Evolutionary conservation across 1,140 invertebrate species (phyloP).

Genomic region (Pachypsylla venusta): DNA sequence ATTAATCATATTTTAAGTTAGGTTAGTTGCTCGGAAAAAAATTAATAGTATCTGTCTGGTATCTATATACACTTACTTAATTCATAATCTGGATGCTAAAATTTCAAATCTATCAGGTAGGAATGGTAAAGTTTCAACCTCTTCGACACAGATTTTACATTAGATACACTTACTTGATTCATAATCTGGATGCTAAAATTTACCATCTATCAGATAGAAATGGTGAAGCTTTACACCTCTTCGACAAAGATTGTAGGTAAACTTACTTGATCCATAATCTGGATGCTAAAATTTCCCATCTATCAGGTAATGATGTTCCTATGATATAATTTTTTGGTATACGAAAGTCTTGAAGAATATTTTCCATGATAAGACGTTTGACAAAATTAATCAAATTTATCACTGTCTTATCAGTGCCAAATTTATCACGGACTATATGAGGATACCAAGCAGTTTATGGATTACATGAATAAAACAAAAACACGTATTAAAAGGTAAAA

Average conservation of each 20-base stretch:
- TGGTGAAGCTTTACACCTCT: background rate
- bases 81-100: background rate
- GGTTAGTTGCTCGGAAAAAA: too few species aligned
- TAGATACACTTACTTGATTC: background rate
- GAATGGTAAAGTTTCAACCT: background rate
- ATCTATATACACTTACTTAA: too few species aligned
- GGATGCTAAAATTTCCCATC: slow-evolving; percentile 3
- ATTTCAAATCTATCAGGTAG: background rate
- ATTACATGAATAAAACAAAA: too few species aligned
- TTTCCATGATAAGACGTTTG: background rate
- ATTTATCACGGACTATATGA: too few species aligned
- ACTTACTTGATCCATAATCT: background rate
- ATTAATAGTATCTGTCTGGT: too few species aligned
- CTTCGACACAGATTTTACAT: background rate
- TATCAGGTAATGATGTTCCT: background rate
- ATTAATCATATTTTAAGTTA: too few species aligned
- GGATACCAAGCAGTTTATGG: too few species aligned
- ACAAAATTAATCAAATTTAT: too few species aligned
- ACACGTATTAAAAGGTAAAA: too few species aligned
- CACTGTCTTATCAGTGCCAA: too few species aligned
- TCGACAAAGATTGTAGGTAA: background rate
- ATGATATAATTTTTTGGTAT: background rate
- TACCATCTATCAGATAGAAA: too few species aligned
- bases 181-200: too few species aligned
- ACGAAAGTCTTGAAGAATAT: background rate